Evolutionary conservation across 2,888 invertebrate genomes (phyloP).

Genomic region (Desoria tigrina): DNA sequence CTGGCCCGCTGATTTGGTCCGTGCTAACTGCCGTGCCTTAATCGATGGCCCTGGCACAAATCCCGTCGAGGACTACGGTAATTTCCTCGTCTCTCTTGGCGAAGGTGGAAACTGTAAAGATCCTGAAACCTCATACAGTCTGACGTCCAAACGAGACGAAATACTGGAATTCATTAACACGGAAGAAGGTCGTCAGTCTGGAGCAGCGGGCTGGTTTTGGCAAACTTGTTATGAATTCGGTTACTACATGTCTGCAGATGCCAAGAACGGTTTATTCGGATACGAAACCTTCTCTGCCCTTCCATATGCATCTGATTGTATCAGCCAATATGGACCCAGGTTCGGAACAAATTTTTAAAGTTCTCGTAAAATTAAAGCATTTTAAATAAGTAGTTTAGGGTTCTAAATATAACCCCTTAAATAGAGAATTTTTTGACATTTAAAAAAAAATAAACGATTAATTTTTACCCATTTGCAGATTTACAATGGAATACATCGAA

Average conservation of each 20-base stretch:
- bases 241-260: conserved; percentile 60
- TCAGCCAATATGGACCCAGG: conserved; percentile 56
- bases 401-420: too few relatives aligned
- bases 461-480: conserved; percentile 18
- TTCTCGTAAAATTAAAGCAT: too few relatives aligned
- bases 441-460: too few relatives aligned
- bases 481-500: conserved; percentile 30
- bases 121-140: not conserved
- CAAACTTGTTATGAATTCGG: conserved; percentile 62
- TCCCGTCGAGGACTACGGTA: conserved; percentile 22
- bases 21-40: conserved; percentile 14
- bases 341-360: conserved; percentile 30
- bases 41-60: conserved; percentile 4
- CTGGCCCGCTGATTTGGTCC: conserved; percentile 14
- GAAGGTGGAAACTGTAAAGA: conserved; percentile 15
- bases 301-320: conserved; percentile 57
- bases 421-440: too few relatives aligned
- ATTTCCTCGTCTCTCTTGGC: conserved; percentile 25
- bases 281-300: conserved; percentile 55
- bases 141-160: not conserved
- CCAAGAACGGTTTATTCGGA: conserved; percentile 58
- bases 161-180: conserved; percentile 22
- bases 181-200: conserved; percentile 24
- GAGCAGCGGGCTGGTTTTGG: conserved; percentile 57
- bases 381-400: too few relatives aligned